These are phyloP conservation scores for Oophaga pumilio DNA, from an alignment of 2,113 vertebrate species.

Conservation along the genomic window DNA sequence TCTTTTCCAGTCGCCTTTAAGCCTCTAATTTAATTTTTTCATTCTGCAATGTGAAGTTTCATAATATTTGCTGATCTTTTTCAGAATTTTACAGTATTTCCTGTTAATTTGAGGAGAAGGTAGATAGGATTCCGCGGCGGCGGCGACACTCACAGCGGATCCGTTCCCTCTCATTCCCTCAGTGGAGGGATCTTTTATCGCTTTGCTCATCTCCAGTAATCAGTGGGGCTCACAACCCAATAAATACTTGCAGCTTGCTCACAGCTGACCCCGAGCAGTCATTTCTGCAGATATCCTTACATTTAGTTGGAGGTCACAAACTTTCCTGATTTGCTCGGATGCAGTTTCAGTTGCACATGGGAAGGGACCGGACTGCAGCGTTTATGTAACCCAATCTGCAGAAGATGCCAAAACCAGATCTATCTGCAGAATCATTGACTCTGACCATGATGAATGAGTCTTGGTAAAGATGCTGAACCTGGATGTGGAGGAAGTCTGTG, in stretches of 20 bases:
- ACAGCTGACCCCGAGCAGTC: not conserved
- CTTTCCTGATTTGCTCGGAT: not conserved
- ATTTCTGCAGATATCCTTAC: not conserved
- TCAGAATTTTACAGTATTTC: too few relatives aligned
- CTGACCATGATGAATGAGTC: slow-evolving; percentile 1
- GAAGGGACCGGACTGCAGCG: not conserved
- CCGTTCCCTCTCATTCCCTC: not conserved
- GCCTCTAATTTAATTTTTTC: too few relatives aligned
- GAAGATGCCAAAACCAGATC: not conserved
- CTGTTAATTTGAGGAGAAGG: too few relatives aligned
- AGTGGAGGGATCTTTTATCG: not conserved
- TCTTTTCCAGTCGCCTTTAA: too few relatives aligned
- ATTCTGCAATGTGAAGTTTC: too few relatives aligned
- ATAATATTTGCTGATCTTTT: too few relatives aligned
- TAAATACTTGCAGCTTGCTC: not conserved
- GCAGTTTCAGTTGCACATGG: not conserved
- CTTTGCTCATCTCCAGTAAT: not conserved
- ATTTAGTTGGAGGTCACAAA: not conserved
- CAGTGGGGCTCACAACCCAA: not conserved
- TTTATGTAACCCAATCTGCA: not conserved
- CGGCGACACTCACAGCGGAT: too few relatives aligned
- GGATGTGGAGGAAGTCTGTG: not conserved
- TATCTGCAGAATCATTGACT: slow-evolving; percentile 17
- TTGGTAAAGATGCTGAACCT: not conserved
- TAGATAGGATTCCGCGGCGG: too few relatives aligned